Evolutionary conservation across 1,140 invertebrate species (phyloP).

Genomic region (Protaetia brevitarsis): DNA sequence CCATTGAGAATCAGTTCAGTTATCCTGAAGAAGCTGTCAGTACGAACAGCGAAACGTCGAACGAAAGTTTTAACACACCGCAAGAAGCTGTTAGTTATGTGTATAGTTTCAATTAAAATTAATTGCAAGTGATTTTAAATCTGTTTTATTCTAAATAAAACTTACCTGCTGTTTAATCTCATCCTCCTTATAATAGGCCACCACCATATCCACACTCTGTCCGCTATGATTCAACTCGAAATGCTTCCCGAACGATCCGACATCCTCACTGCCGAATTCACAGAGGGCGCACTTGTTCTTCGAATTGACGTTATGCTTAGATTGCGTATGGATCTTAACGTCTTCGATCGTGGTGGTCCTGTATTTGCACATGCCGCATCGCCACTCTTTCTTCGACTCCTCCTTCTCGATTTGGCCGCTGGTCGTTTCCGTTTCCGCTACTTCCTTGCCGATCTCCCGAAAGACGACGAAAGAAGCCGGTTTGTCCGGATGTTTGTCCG

Average conservation of each 20-base stretch:
- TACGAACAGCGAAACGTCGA: too few species aligned
- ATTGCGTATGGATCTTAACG: constrained; percentile 57
- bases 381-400: constrained; percentile 61
- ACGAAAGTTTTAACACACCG: too few species aligned
- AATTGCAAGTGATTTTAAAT: neutral
- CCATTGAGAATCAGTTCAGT: too few species aligned
- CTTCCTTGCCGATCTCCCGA: constrained; percentile 54
- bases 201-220: constrained; percentile 43
- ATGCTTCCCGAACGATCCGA: constrained; percentile 59
- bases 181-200: constrained; percentile 40
- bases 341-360: constrained; percentile 59
- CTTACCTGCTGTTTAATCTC: constrained; percentile 1
- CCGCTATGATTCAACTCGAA: constrained; percentile 51
- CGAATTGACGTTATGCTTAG: constrained; percentile 58
- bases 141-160: neutral
- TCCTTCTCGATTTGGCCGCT: constrained; percentile 28
- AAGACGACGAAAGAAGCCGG: constrained; percentile 56
- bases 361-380: constrained; percentile 65
- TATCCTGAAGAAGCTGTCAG: too few species aligned
- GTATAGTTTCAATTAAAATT: too few species aligned
- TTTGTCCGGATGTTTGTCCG: constrained; percentile 59
- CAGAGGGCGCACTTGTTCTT: constrained; percentile 68
- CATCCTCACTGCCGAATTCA: constrained; percentile 55
- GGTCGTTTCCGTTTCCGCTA: constrained; percentile 35
- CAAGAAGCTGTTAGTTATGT: too few species aligned